Evolutionary conservation across 2,113 vertebrate genomes (phyloP).

Genomic region (Scartelaos histophorus): DNA sequence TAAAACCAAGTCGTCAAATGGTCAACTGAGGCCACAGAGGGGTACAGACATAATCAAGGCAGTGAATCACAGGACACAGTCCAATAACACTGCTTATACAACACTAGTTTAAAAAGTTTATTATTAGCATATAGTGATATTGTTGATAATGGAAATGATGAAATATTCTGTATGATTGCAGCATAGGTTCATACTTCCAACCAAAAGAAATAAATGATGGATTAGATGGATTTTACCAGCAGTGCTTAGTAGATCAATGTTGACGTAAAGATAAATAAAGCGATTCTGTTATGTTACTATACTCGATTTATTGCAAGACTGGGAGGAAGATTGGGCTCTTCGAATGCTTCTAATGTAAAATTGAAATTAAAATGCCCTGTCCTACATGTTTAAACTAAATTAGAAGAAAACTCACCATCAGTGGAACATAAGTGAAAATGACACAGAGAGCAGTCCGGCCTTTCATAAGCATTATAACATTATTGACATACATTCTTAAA

Average conservation of each 20-base stretch:
- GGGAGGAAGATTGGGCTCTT: neutral
- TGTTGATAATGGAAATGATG: neutral
- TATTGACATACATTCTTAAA: conserved; percentile 45
- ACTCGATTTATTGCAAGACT: neutral
- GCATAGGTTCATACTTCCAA: too few relatives aligned
- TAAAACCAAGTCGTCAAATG: conserved; percentile 33
- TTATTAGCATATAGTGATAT: neutral
- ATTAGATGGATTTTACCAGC: too few relatives aligned
- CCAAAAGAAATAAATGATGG: too few relatives aligned
- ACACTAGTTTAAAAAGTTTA: neutral
- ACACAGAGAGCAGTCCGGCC: conserved; percentile 18
- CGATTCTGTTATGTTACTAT: neutral
- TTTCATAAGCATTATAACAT: conserved; percentile 41
- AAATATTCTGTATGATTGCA: neutral
- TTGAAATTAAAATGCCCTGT: neutral
- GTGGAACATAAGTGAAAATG: neutral
- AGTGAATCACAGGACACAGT: neutral
- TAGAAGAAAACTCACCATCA: neutral
- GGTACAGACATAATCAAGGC: conserved; percentile 4
- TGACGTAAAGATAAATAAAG: too few relatives aligned
- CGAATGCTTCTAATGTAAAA: neutral
- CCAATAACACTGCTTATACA: neutral
- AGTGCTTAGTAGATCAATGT: too few relatives aligned
- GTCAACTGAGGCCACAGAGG: conserved; percentile 26
- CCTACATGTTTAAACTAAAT: neutral